Conservation (phyloP, 30 jellyfish, hydroid and myxozoan genomes). For the Turritopsis dohrnii region DNA sequence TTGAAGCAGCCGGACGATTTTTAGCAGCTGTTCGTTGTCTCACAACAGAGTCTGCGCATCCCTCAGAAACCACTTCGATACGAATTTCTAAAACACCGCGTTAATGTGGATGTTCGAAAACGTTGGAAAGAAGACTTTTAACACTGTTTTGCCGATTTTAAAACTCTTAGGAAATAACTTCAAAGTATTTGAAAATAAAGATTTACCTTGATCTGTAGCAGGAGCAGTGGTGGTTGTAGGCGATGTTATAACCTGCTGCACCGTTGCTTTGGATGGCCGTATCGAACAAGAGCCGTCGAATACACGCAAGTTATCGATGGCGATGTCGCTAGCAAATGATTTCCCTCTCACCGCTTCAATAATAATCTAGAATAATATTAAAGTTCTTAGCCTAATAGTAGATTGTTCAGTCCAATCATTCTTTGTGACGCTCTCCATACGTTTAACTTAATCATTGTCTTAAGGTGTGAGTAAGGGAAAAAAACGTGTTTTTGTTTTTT, state of each 20-base stretch:
- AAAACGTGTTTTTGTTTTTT: no score
- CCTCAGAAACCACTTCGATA: conserved; percentile 65
- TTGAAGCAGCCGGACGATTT: neutral
- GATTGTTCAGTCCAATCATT: no score
- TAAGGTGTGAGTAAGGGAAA: no score
- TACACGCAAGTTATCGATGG: conserved; percentile 59
- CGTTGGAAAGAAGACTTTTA: no score
- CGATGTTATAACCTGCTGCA: neutral
- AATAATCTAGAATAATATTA: conserved; percentile 47
- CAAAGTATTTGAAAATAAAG: neutral
- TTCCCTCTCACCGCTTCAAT: conserved; percentile 63
- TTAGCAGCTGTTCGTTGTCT: conserved; percentile 35
- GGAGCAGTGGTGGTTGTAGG: conserved; percentile 35
- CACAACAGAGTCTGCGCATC: conserved; percentile 70
- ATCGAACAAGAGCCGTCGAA: conserved; percentile 22
- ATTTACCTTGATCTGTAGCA: conserved; percentile 16
- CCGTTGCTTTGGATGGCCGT: conserved; percentile 48
- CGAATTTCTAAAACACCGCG: conserved; percentile 29
- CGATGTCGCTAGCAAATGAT: conserved; percentile 50
- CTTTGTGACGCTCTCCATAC: no score
- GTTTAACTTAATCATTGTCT: no score
- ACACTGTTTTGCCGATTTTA: no score
- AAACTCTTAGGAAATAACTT: no score
- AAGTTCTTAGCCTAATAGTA: no score
- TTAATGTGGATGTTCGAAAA: no score